These are phyloP conservation scores for Mythimna loreyi DNA, from an alignment of 2,888 invertebrate species.

Conservation along the genomic window DNA sequence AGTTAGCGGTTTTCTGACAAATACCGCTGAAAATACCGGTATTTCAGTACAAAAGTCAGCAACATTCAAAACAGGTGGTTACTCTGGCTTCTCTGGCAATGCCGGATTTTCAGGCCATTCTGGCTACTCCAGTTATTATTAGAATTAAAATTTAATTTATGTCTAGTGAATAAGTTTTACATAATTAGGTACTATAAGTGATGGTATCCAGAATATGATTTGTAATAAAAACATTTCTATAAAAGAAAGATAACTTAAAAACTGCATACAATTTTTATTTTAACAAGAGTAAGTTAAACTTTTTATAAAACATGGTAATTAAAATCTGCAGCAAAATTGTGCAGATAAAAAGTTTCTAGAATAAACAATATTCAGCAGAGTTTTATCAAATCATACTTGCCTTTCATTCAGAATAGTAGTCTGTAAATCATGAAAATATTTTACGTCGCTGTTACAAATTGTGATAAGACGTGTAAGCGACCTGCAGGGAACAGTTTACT, in stretches of 20 bases:
- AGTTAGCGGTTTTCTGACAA: constrained; percentile 91
- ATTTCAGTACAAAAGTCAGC: constrained; percentile 85
- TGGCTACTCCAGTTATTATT: constrained; percentile 32
- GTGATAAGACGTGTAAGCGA: constrained; percentile 73
- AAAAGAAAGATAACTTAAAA: constrained; percentile 25
- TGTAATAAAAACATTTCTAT: constrained; percentile 6
- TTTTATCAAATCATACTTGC: constrained; percentile 9
- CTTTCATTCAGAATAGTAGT: constrained; percentile 6
- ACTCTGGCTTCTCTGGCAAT: constrained; percentile 49
- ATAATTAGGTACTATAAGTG: constrained; percentile 18
- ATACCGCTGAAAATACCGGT: constrained; percentile 84
- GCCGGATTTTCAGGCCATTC: constrained; percentile 43
- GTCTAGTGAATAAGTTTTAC: constrained; percentile 13
- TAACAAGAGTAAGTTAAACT: neutral
- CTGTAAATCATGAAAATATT: constrained; percentile 60
- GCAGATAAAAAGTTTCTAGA: neutral
- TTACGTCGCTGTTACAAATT: constrained; percentile 68
- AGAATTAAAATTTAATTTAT: constrained; percentile 10
- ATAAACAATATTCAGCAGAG: neutral
- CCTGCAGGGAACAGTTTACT: constrained; percentile 67
- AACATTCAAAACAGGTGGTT: constrained; percentile 76
- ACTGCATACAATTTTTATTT: constrained; percentile 26
- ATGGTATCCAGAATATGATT: constrained; percentile 30
- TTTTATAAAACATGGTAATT: neutral
- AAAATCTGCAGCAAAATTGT: neutral